These are phyloP conservation scores for Hylomyscus alleni DNA, from an alignment of 2,797 vertebrate genomes.

Conservation along the genomic window DNA sequence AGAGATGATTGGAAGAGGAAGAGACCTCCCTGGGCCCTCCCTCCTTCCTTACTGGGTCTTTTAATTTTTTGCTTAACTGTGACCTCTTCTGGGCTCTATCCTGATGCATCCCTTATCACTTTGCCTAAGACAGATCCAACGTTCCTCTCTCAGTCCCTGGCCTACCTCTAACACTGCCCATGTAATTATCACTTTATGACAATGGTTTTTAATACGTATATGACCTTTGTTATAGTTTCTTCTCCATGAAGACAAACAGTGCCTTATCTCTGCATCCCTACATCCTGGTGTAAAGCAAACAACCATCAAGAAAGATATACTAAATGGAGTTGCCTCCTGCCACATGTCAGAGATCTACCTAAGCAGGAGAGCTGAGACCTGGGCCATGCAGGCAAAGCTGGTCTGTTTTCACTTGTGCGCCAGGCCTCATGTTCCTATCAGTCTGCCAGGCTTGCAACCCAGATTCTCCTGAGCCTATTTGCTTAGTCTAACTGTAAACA, in stretches of 20 bases:
- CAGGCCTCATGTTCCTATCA: conserved; percentile 60
- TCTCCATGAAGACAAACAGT: conserved; percentile 10
- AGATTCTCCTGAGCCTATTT: conserved; percentile 72
- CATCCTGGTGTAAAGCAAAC: not conserved
- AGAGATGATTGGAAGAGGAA: not conserved
- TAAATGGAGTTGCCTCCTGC: not conserved
- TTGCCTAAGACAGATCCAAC: not conserved
- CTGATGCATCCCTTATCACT: not conserved
- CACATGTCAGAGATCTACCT: not conserved
- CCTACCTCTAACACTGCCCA: not conserved
- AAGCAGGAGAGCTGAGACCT: conserved; percentile 7
- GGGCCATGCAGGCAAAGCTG: not conserved
- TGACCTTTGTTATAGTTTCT: conserved; percentile 1
- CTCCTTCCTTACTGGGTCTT: not conserved
- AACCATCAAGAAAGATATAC: not conserved
- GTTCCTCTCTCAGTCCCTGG: not conserved
- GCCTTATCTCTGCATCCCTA: not conserved
- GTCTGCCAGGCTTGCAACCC: conserved; percentile 79
- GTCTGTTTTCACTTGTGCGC: conserved; percentile 53
- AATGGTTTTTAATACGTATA: not conserved
- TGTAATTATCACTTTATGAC: not conserved
- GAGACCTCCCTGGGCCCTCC: not conserved
- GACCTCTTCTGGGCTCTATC: not conserved
- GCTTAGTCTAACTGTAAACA: conserved; percentile 63
- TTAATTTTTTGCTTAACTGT: not conserved